Evolutionary conservation across 2,113 vertebrate genomes (phyloP).

Genomic region (Crocuta crocuta): DNA sequence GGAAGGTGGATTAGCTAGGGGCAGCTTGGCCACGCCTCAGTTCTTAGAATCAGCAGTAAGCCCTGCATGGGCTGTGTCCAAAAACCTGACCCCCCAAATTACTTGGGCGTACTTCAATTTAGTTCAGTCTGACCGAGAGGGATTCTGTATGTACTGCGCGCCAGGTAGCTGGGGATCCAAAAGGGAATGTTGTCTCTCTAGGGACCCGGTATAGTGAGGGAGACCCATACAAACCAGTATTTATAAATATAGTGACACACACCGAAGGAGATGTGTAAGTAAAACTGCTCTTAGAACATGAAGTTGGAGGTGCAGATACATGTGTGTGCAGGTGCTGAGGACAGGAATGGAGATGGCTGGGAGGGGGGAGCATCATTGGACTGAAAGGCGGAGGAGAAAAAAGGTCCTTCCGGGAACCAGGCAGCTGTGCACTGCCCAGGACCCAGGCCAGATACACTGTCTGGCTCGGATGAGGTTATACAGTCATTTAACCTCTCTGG

Average conservation of each 20-base stretch:
- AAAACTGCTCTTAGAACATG: neutral
- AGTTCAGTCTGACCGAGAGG: neutral
- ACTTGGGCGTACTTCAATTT: neutral
- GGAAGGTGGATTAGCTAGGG: conserved; percentile 46
- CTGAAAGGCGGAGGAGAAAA: neutral
- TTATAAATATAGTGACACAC: neutral
- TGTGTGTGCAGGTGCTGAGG: neutral
- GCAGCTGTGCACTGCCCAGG: neutral
- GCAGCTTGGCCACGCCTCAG: neutral
- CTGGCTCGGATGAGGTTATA: neutral
- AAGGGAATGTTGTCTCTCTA: neutral
- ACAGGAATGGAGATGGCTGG: too few relatives aligned
- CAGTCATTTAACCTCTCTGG: neutral
- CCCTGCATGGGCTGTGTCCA: neutral
- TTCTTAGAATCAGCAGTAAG: neutral
- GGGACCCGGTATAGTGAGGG: neutral
- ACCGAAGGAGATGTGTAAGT: neutral
- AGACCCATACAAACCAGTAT: neutral
- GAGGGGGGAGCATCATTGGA: too few relatives aligned
- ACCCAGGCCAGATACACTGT: neutral
- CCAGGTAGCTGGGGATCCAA: neutral
- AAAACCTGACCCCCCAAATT: neutral
- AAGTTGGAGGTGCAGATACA: accelerated
- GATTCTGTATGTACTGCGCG: neutral
- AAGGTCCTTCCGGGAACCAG: neutral